These are phyloP conservation scores for Hippoglossus stenolepis DNA, from an alignment of 2,113 vertebrate genomes.

Conservation along the genomic window DNA sequence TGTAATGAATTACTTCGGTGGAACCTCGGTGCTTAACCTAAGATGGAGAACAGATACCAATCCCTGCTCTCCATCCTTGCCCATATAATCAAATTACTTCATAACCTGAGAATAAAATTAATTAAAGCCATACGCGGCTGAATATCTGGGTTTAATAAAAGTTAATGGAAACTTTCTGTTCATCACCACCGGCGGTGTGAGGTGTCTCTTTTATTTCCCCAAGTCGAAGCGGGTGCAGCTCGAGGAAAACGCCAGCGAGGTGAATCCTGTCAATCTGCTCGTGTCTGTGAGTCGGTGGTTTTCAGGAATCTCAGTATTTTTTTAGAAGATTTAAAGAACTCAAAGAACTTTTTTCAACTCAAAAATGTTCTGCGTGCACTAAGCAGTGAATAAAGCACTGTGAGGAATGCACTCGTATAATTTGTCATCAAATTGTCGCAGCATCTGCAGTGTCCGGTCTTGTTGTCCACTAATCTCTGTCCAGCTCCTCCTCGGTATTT, in stretches of 20 bases:
- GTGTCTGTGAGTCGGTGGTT: too few species aligned
- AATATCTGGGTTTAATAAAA: slow-evolving; percentile 72
- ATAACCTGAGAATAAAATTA: slow-evolving; percentile 77
- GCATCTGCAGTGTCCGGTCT: not conserved
- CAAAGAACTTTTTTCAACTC: too few species aligned
- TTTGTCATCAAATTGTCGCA: too few species aligned
- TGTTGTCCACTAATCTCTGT: not conserved
- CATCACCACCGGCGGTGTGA: slow-evolving; percentile 16
- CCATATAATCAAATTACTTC: slow-evolving; percentile 78
- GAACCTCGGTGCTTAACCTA: slow-evolving; percentile 70
- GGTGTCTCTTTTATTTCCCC: not conserved
- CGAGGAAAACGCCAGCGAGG: too few species aligned
- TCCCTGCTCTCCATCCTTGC: slow-evolving; percentile 51
- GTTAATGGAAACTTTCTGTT: slow-evolving; percentile 77
- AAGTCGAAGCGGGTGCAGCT: too few species aligned
- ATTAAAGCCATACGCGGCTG: slow-evolving; percentile 69
- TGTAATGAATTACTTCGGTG: slow-evolving; percentile 71
- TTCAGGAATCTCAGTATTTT: not conserved
- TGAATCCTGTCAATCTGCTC: not conserved
- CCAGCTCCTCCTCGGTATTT: not conserved
- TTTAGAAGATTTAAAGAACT: too few species aligned
- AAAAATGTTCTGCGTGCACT: too few species aligned
- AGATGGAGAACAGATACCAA: slow-evolving; percentile 70
- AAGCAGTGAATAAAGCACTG: too few species aligned
- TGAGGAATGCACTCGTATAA: too few species aligned